Evolutionary conservation across 2,113 vertebrate species (phyloP).

Genomic region (Crocuta crocuta): DNA sequence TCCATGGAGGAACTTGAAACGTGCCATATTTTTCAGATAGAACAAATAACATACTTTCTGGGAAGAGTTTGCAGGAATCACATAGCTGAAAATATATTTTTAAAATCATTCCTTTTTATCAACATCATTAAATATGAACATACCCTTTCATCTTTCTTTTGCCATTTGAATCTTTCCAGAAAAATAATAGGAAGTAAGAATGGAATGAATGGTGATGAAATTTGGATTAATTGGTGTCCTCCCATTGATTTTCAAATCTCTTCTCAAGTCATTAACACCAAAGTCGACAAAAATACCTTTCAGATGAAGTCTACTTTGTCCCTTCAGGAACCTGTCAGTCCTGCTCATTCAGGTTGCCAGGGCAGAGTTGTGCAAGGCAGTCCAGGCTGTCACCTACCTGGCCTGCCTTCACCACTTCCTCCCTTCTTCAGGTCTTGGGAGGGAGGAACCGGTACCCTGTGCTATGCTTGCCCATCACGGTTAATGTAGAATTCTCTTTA

Average conservation of each 20-base stretch:
- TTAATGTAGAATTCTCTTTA: not conserved
- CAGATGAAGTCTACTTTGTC: slow-evolving; percentile 59
- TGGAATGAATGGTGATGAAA: slow-evolving; percentile 5
- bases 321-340: slow-evolving; percentile 72
- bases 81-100: slow-evolving; percentile 36
- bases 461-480: not conserved
- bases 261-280: slow-evolving; percentile 42
- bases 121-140: slow-evolving; percentile 39
- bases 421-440: slow-evolving; percentile 33
- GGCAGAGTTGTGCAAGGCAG: slow-evolving; percentile 54
- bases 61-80: slow-evolving; percentile 8
- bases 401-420: slow-evolving; percentile 36
- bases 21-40: slow-evolving; percentile 28
- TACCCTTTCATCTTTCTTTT: slow-evolving; percentile 37
- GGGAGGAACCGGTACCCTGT: not conserved
- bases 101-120: not conserved
- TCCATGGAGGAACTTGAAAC: slow-evolving; percentile 29
- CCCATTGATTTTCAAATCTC: slow-evolving; percentile 57
- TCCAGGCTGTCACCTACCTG: not conserved
- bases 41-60: not conserved
- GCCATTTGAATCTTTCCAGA: slow-evolving; percentile 4
- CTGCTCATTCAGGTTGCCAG: slow-evolving; percentile 69
- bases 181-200: slow-evolving; percentile 39
- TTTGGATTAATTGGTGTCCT: not conserved
- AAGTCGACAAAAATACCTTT: slow-evolving; percentile 66